These are phyloP conservation scores for Esox niger DNA, from an alignment of 2,113 vertebrate species.

Conservation along the genomic window DNA sequence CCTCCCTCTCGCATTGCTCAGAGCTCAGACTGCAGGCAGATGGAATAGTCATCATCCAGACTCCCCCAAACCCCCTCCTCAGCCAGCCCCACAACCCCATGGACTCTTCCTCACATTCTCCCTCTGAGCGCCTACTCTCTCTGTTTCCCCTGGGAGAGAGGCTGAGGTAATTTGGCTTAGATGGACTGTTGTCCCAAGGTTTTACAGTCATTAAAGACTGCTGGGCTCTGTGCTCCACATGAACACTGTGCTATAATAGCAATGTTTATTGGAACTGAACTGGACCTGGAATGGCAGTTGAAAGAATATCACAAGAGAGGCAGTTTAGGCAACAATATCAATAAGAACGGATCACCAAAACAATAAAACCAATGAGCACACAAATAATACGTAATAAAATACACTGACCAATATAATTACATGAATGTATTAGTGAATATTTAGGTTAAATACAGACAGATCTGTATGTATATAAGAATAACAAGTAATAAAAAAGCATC, in stretches of 20 bases:
- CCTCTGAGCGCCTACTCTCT: conserved; percentile 22
- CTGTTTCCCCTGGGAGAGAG: conserved; percentile 37
- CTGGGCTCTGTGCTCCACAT: background rate
- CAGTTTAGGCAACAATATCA: background rate
- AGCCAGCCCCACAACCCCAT: background rate
- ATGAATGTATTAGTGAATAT: background rate
- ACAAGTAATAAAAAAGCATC: conserved; percentile 45
- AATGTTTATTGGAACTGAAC: background rate
- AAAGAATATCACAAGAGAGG: background rate
- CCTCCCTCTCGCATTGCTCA: conserved; percentile 47
- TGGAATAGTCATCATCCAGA: conserved; percentile 74
- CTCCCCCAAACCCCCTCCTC: conserved; percentile 26
- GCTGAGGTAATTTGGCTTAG: conserved; percentile 64
- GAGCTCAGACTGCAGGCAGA: conserved; percentile 64
- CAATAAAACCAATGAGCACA: background rate
- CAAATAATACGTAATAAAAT: too few relatives aligned
- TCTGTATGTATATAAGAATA: conserved; percentile 45
- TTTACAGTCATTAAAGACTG: conserved; percentile 61
- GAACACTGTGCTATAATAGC: background rate
- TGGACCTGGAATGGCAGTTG: background rate
- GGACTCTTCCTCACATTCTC: conserved; percentile 44
- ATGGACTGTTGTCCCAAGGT: conserved; percentile 60
- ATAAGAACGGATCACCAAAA: background rate
- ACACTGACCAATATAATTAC: background rate
- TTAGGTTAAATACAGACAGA: background rate